phyloP scores from a whole-genome alignment of 2,113 vertebrate genomes.

The Motacilla tschutschensis region DNA sequence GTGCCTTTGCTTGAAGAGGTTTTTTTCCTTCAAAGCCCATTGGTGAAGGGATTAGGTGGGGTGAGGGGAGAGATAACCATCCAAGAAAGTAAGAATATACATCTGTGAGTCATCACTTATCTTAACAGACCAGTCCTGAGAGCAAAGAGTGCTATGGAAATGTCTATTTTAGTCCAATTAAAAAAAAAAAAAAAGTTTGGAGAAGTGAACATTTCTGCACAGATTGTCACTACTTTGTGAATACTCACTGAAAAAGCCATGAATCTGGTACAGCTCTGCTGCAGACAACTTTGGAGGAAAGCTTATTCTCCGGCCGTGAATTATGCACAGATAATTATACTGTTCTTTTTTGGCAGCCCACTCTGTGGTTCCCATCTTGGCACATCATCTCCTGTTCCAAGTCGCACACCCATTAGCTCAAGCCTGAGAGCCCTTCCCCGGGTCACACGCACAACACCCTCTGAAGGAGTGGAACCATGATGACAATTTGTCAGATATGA shows the following conservation, averaged over 20 bases:
- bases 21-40: not conserved
- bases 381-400: slow-evolving; percentile 60
- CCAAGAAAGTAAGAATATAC: slow-evolving; percentile 53
- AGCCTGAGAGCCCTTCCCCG: slow-evolving; percentile 53
- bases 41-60: slow-evolving; percentile 23
- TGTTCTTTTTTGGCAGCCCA: slow-evolving; percentile 68
- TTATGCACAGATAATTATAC: slow-evolving; percentile 70
- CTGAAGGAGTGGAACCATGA: slow-evolving; percentile 49
- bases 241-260: slow-evolving; percentile 61
- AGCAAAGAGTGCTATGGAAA: slow-evolving; percentile 52
- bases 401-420: slow-evolving; percentile 54
- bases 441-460: slow-evolving; percentile 61
- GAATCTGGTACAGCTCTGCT: slow-evolving; percentile 57
- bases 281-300: slow-evolving; percentile 65
- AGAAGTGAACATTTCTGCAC: slow-evolving; percentile 65
- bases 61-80: slow-evolving; percentile 63
- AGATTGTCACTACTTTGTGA: slow-evolving; percentile 67
- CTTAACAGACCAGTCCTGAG: slow-evolving; percentile 57
- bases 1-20: not conserved
- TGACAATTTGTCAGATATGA: slow-evolving; percentile 67
- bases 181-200: slow-evolving; percentile 53
- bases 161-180: slow-evolving; percentile 52
- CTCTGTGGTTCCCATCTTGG: slow-evolving; percentile 64
- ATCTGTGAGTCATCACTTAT: slow-evolving; percentile 54
- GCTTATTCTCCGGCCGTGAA: slow-evolving; percentile 61